A percentile compares a stretch with the other conserved stretches of the same genome.
Conservation (phyloP, 2,888 invertebrate species). For the Eudasyphora cyanicolor region DNA sequence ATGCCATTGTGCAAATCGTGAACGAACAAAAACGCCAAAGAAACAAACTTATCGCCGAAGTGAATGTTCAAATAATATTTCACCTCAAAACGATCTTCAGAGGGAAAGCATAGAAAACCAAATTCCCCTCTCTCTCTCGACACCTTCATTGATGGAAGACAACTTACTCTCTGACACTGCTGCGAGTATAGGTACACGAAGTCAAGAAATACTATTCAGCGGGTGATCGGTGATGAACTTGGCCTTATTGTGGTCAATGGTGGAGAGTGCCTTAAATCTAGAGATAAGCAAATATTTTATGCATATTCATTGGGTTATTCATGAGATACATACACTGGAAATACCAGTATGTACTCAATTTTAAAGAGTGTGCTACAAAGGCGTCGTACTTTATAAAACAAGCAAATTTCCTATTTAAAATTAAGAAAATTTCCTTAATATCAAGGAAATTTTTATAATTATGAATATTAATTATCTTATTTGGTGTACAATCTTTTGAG, state of each 20-base stretch:
- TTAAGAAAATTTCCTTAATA: too few relatives aligned
- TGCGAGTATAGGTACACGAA: neutral
- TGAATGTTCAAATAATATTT: constrained; percentile 22
- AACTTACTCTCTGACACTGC: neutral
- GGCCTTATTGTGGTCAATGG: constrained; percentile 59
- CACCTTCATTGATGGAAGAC: constrained; percentile 37
- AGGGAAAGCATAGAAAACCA: constrained; percentile 16
- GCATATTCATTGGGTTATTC: neutral
- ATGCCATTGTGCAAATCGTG: constrained; percentile 53
- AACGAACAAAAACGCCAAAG: constrained; percentile 14
- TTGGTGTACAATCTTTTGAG: too few relatives aligned
- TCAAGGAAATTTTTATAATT: too few relatives aligned
- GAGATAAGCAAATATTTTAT: constrained; percentile 18
- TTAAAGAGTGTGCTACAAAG: too few relatives aligned
- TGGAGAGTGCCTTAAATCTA: neutral
- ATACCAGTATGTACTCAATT: too few relatives aligned
- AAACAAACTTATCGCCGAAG: constrained; percentile 6
- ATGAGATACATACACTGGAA: neutral
- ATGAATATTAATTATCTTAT: too few relatives aligned
- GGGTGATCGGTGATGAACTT: constrained; percentile 64
- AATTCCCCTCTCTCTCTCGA: too few relatives aligned
- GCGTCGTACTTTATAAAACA: too few relatives aligned
- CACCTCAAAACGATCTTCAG: neutral
- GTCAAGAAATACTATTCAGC: constrained; percentile 44
- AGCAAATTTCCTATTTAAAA: too few relatives aligned